Base-by-base conservation (phyloP, 1,140 invertebrate genomes). In the Atta colombica region DNA sequence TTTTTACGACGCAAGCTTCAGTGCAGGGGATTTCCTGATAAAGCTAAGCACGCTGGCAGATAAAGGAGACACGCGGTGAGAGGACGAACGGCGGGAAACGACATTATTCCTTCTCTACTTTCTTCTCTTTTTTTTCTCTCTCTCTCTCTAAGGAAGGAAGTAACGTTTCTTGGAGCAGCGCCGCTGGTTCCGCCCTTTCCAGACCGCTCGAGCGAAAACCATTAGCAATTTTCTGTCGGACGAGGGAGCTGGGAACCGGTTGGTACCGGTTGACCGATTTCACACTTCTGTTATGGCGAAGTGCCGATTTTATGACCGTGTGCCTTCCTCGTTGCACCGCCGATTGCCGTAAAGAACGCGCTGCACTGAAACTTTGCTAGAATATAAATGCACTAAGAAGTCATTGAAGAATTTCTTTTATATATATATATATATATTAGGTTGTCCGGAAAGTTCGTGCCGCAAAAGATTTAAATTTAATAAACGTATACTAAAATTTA, bases 221-320 rank as follows among this genome's bases (percentile, higher is more conserved):
- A 78, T 86, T 88, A 80, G 85, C 85, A 88, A 88, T 88, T 88
- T 80, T 88, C 85, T 45, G 75, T 80, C 60, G 74, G 55, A 58
- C 72, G 84, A 85, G 28, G 53, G 25, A 85, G 25, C 58, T 60
- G 68, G 74, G 45, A 65, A 86, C 87, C 82, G 74, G 66, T 77
- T 77, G 74, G 72, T 71, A 78, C 66, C 60, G 65, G 85, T 86
- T 86, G 85, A 86, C 71, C 65, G 87, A 72, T 85, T 74, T 87
- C 69, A 82, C 68, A 82, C 77, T 85, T 71, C 78, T 66, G 77
- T 82, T 53, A 31, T 35, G 60, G n/a, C 49, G 25, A 86, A 60
- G 66, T 81, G 66, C 21, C 84, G 68, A 53, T 86, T 86, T 78
- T 86, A 86, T 31, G 72, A 77, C 61, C 53, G 51, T 16, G 39